Evolutionary conservation across 2,797 vertebrate genomes (phyloP).

Genomic region (Cynopterus sphinx): DNA sequence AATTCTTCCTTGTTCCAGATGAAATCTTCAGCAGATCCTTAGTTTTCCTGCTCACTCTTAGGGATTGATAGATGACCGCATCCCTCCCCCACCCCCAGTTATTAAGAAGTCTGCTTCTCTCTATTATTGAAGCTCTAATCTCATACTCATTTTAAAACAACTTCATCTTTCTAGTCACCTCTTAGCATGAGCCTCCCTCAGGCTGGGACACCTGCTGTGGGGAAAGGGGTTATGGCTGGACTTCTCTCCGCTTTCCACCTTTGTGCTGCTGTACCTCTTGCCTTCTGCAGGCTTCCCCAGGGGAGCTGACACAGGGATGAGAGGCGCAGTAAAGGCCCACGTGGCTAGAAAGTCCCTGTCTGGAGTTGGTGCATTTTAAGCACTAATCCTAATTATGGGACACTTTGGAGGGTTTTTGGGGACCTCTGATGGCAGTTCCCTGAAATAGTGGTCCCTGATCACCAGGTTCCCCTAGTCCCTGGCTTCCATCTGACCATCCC

Average conservation of each 20-base stretch:
- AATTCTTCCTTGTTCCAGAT: background rate
- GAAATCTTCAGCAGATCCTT: background rate
- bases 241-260: background rate
- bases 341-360: background rate
- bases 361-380: background rate
- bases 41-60: background rate
- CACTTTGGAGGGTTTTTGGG: background rate
- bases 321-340: fast-evolving
- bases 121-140: background rate
- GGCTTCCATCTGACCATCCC: background rate
- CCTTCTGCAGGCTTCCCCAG: too few relatives aligned
- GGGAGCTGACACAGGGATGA: background rate
- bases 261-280: fast-evolving
- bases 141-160: background rate
- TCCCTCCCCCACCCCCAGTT: background rate
- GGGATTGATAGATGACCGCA: constrained; percentile 2
- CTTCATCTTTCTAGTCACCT: background rate
- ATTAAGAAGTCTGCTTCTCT: background rate
- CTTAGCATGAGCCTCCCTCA: background rate
- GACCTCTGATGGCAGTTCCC: background rate
- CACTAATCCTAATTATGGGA: background rate
- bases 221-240: fast-evolving
- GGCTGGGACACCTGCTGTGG: background rate
- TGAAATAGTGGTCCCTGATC: background rate
- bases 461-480: too few relatives aligned